phyloP scores from a whole-genome alignment of 2,797 vertebrate species.

The Toxotes lorentzi region DNA sequence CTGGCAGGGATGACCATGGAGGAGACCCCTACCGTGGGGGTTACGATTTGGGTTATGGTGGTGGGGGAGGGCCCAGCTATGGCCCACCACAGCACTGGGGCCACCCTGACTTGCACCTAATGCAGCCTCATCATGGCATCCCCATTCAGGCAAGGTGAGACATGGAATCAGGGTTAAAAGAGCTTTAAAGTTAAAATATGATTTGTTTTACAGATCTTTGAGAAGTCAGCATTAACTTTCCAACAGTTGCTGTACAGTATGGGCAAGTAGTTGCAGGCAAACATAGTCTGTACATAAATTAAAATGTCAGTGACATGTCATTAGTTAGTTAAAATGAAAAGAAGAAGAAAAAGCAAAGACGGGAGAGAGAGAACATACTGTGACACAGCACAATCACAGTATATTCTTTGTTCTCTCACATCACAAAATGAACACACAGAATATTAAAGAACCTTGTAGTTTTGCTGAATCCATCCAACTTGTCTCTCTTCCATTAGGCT shows the following conservation, averaged over 20 bases:
- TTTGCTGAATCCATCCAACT: slow-evolving; percentile 9
- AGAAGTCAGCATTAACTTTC: not conserved
- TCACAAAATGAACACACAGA: not conserved
- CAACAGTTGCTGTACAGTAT: not conserved
- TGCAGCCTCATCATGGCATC: slow-evolving; percentile 93
- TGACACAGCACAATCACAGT: not conserved
- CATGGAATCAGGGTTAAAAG: not conserved
- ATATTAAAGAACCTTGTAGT: not conserved
- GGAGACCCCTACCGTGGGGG: slow-evolving; percentile 93
- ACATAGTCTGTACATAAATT: not conserved
- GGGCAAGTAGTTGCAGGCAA: not conserved
- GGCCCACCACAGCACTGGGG: slow-evolving; percentile 96
- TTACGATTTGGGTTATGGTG: slow-evolving; percentile 92
- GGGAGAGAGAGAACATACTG: not conserved
- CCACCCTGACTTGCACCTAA: slow-evolving; percentile 92
- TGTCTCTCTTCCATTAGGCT: slow-evolving; percentile 79
- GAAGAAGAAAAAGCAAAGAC: not conserved
- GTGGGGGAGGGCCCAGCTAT: slow-evolving; percentile 91
- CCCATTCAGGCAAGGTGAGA: slow-evolving; percentile 95
- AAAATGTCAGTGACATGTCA: not conserved
- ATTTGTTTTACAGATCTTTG: not conserved
- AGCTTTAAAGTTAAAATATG: not conserved
- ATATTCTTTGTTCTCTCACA: not conserved
- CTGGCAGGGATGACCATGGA: slow-evolving; percentile 92
- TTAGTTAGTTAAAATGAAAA: not conserved